Evolutionary conservation across 1,140 invertebrate species (phyloP), one percentile per base, ranked within the genome.

Genomic region (Ericerus pela): DNA sequence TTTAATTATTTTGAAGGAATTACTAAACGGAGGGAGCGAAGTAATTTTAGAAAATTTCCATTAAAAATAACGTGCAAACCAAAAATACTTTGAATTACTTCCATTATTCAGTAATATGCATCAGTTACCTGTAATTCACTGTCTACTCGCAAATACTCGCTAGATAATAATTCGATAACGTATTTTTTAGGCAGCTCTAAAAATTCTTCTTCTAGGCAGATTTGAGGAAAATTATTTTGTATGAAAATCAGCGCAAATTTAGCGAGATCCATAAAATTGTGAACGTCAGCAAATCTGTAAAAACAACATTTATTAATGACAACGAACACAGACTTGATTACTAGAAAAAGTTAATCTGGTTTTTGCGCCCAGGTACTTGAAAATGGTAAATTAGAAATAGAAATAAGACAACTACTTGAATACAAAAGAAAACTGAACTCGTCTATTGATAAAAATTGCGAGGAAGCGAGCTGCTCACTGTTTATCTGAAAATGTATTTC

Each of bases 61-160:
- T 41, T 41, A 41, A 16, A 41, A 14, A 20, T 41, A 33, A 33
- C 8, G 31, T 10, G n/a, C n/a, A 8, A 41, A n/a, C 37, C 4
- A n/a, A n/a, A 41, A 57, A 6, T 43, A 6, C 22, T 53, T 57
- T 12, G 5, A 20, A 11, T 27, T 8, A 38, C 18, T 16, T 36
- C 2, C 27, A 28, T 22, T 28, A 58, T 20, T 33, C 8, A n/a
- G 0, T 18, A 27, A 14, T 6, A 26, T 1, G 33, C 2, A 28
- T 31, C 37, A 71, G 61, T 62, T 68, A 83, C 84, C 78, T 96
- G 87, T 62, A 83, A 85, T 76, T 96, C 93, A 62, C 83, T 87
- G 66, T 91, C 84, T 51, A 96, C 85, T 66, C 84, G 82, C 51
- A 96, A 74, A 66, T 88, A 79, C 73, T 96, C 92, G 58, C 88